Base-by-base conservation (phyloP, 2,797 vertebrate genomes). In the Channa striata region DNA sequence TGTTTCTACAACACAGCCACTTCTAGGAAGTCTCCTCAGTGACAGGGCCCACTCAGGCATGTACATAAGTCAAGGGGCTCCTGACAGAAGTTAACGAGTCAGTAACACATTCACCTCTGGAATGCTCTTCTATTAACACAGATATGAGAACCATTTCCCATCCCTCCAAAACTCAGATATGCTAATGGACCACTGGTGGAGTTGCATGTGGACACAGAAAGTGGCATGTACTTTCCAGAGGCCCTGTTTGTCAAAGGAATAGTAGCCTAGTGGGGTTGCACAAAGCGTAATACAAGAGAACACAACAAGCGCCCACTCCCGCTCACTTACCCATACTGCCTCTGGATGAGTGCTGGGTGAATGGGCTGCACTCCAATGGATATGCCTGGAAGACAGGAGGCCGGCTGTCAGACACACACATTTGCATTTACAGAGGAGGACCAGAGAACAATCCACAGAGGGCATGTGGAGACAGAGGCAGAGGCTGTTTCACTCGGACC, bases 281-380 rank as follows among this genome's bases (percentile, higher is more conserved):
- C 72, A 62, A 60, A 77, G 79, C 21, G 48, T 19, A 76, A 80
- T 23, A 77, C 68, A 72, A 78, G 56, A 64, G 59, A 86, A 68
- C 79, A 81, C 25, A 88, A 71, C 78, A 77, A 78, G 78, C 61
- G 75, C 84, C 82, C 88, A 88, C 89, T 87, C 86, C 81, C 30
- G 74, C 84, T 89, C 77, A 94, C 97, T 98, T 94, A 99, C 97
- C 97, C 97, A 75, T 97, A 97, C 58, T 96, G 95, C 89, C 97
- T 95, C 93, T 98, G 97, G 92, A 99, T 95, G 87, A 99, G 95
- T 49, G 97, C 94, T 46, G 97, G 97, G 87, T 98, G 97, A 80
- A 99, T 88, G 92, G 97, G 96, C 92, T 97, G 97, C 56, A 98
- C 95, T 71, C 97, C 96, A 77, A 98, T 90, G 62, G 97, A 95